These are phyloP conservation scores for Tokudaia tokunoshimensis DNA, from an alignment of 2,797 vertebrate genomes.

Conservation along the genomic window DNA sequence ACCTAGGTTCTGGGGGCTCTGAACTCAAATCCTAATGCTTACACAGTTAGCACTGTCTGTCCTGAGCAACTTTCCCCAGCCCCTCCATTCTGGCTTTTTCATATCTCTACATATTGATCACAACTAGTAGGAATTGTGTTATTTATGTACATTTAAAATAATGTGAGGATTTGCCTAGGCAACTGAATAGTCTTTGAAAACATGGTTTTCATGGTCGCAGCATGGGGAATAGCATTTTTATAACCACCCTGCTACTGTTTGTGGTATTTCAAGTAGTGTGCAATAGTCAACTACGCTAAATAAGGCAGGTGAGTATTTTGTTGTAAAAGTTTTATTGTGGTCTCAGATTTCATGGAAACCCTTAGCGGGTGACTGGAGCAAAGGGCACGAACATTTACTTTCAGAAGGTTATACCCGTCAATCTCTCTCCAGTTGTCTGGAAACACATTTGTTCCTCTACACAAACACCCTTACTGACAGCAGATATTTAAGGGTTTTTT, in stretches of 20 bases:
- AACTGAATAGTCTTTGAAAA: constrained; percentile 9
- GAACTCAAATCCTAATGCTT: background rate
- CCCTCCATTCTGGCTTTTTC: background rate
- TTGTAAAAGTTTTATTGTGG: background rate
- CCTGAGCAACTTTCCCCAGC: background rate
- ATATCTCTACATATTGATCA: background rate
- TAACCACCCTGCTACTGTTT: background rate
- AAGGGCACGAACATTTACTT: constrained; percentile 22
- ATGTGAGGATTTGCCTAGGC: background rate
- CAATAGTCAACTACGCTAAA: constrained; percentile 14
- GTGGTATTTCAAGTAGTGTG: background rate
- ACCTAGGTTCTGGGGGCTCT: background rate
- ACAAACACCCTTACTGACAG: accelerated
- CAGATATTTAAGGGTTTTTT: background rate
- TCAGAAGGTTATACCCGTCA: background rate
- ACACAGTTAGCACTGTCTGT: background rate
- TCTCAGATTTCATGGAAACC: background rate
- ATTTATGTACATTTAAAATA: background rate
- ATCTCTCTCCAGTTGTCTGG: background rate
- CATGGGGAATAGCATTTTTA: background rate
- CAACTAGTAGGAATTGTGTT: background rate
- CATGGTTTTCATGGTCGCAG: background rate
- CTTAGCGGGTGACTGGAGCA: background rate
- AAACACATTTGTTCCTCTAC: background rate
- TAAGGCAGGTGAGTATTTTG: background rate